These are phyloP conservation scores for Siniperca obscura DNA, from an alignment of 2,797 vertebrate genomes.

Conservation along the genomic window DNA sequence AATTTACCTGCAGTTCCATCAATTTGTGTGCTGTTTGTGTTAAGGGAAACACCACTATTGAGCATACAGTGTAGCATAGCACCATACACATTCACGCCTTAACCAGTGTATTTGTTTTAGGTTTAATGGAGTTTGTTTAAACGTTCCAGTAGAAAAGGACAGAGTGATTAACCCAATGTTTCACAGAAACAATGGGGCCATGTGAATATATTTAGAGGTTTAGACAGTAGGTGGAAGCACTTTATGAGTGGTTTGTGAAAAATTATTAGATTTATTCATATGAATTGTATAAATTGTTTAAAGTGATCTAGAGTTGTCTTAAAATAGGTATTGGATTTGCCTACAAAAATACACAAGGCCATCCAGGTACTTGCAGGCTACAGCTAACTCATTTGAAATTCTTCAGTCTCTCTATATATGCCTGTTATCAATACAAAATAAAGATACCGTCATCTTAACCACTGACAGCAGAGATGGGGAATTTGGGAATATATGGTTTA, in stretches of 20 bases:
- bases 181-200: constrained; percentile 52
- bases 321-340: constrained; percentile 53
- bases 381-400: constrained; percentile 42
- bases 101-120: constrained; percentile 84
- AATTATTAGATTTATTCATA: constrained; percentile 65
- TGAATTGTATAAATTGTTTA: constrained; percentile 60
- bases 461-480: constrained; percentile 13
- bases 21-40: constrained; percentile 62
- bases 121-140: constrained; percentile 76
- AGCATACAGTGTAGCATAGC: constrained; percentile 88
- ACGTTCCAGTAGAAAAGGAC: constrained; percentile 73
- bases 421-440: constrained; percentile 30
- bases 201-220: constrained; percentile 68
- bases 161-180: constrained; percentile 51
- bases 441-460: constrained; percentile 24
- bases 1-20: constrained; percentile 72
- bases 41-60: constrained; percentile 81
- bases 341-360: constrained; percentile 55
- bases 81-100: constrained; percentile 86
- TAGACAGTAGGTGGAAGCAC: constrained; percentile 76
- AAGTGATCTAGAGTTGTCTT: constrained; percentile 72
- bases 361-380: constrained; percentile 59
- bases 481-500: constrained; percentile 21
- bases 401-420: constrained; percentile 36
- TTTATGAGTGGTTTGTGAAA: constrained; percentile 77